Conservation (phyloP, 1,140 invertebrate genomes). For the Drosophila murphyi region DNA sequence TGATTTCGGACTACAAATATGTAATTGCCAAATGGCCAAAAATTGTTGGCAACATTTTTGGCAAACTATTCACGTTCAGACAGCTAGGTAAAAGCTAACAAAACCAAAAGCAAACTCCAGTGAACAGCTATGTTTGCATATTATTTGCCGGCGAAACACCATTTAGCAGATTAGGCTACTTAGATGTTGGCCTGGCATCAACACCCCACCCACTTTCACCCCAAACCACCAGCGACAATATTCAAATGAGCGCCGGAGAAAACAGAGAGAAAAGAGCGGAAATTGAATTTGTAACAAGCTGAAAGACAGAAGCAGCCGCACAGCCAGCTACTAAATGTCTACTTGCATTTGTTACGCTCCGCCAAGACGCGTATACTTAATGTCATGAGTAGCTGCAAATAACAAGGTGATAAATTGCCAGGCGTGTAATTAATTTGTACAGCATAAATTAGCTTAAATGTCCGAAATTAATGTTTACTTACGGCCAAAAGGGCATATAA, state of each 20-base stretch:
- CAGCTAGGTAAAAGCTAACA: conserved; percentile 37
- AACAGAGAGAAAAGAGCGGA: conserved; percentile 49
- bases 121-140: conserved; percentile 59
- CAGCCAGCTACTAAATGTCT: conserved; percentile 59
- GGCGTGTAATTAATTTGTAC: conserved; percentile 76
- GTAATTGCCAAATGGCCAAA: conserved; percentile 53
- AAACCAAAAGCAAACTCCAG: conserved; percentile 43
- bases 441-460: conserved; percentile 68
- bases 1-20: conserved; percentile 40
- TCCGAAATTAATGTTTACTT: conserved; percentile 63
- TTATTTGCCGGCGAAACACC: conserved; percentile 52
- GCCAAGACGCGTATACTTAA: conserved; percentile 64
- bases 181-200: conserved; percentile 51
- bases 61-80: conserved; percentile 46
- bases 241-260: conserved; percentile 64
- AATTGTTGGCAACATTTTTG: conserved; percentile 18
- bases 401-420: conserved; percentile 62
- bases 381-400: conserved; percentile 36
- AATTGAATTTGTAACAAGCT: conserved; percentile 76
- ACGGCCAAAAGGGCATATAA: neutral
- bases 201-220: neutral
- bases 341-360: conserved; percentile 61
- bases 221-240: conserved; percentile 42
- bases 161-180: conserved; percentile 77
- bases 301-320: neutral